Percentiles rank a stretch among this genome's conserved stretches.
These are phyloP conservation scores for Chromis chromis DNA, from an alignment of 2,797 vertebrate genomes.

Conservation along the genomic window DNA sequence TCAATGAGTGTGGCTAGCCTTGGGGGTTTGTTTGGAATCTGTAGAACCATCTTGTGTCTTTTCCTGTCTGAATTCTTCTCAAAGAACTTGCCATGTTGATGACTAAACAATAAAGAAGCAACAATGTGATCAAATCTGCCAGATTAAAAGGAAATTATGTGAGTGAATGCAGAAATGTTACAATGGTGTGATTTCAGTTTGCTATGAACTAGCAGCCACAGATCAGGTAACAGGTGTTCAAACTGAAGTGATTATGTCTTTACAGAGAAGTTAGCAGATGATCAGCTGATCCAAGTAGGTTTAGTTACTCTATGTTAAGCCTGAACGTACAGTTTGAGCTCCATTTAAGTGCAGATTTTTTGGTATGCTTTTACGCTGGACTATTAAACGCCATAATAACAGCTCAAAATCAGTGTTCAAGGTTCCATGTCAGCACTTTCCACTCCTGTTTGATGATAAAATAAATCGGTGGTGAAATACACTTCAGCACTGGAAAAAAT, in stretches of 20 bases:
- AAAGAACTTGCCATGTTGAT: neutral
- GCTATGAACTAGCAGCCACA: neutral
- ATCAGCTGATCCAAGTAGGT: constrained; percentile 10
- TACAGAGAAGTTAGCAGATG: constrained; percentile 10
- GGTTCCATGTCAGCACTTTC: constrained; percentile 22
- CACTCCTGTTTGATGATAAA: constrained; percentile 7
- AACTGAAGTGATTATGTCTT: constrained; percentile 1
- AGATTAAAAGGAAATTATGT: neutral
- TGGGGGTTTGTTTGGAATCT: neutral
- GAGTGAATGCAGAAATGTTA: neutral
- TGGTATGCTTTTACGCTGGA: neutral
- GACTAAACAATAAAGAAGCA: neutral
- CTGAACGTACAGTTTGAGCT: constrained; percentile 4
- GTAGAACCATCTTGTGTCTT: neutral
- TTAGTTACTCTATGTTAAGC: neutral
- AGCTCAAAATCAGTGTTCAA: constrained; percentile 5
- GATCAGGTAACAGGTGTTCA: neutral
- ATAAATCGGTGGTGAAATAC: constrained; percentile 30
- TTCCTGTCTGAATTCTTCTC: neutral
- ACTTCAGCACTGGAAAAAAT: constrained; percentile 5
- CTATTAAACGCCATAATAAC: constrained; percentile 1
- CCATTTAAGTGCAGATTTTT: constrained; percentile 15
- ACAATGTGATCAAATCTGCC: neutral
- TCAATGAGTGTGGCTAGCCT: too few species aligned
- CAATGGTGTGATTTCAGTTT: neutral